phyloP scores from a whole-genome alignment of 2,888 invertebrate genomes.

The Ischnura elegans region DNA sequence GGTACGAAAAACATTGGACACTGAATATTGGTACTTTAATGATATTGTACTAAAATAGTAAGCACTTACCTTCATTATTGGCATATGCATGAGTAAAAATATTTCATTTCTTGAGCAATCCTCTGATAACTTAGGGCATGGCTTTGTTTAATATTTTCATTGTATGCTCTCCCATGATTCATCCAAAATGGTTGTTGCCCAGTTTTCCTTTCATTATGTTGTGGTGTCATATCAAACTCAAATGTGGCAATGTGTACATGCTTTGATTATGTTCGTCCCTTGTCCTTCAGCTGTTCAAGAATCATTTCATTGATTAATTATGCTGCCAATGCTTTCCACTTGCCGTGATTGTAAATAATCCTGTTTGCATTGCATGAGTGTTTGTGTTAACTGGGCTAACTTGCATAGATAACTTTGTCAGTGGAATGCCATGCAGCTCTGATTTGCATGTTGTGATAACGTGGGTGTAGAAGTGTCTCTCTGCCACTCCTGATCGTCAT shows the following conservation, averaged over 20 bases:
- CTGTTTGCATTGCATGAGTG: constrained; percentile 17
- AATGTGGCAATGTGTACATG: neutral
- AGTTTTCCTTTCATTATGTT: neutral
- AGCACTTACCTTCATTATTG: constrained; percentile 61
- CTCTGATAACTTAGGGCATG: neutral
- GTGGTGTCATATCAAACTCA: neutral
- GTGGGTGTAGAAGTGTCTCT: constrained; percentile 44
- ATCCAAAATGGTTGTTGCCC: neutral
- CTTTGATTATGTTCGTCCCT: neutral
- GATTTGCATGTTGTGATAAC: constrained; percentile 2
- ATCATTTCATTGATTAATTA: neutral
- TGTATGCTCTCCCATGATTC: neutral
- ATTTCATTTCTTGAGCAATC: neutral
- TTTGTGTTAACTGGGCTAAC: constrained; percentile 21
- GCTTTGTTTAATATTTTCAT: constrained; percentile 20
- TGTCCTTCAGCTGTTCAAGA: neutral
- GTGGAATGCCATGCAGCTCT: constrained; percentile 44
- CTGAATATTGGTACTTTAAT: constrained; percentile 36
- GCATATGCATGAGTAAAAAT: constrained; percentile 42
- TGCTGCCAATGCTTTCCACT: neutral
- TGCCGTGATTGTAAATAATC: neutral
- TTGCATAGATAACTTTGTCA: constrained; percentile 21
- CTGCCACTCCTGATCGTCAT: constrained; percentile 33
- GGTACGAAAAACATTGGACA: constrained; percentile 41
- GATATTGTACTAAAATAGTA: constrained; percentile 39